Evolutionary conservation across 1,140 invertebrate genomes (phyloP), one percentile per base, ranked within the genome.

Genomic region (Cherax quadricarinatus): DNA sequence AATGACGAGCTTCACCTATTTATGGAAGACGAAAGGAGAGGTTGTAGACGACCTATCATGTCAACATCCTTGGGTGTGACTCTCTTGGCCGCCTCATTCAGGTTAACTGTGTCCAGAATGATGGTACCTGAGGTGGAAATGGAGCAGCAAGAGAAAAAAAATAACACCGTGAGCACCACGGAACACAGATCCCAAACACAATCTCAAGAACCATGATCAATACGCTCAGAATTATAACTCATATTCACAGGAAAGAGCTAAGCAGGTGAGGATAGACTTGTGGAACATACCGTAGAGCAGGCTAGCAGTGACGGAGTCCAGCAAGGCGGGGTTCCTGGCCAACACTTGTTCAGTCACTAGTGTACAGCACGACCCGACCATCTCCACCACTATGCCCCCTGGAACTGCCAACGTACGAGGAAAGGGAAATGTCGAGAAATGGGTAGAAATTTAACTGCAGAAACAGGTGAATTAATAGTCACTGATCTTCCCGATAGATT

Each of bases 321-420:
- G 92, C 75, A 85, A 95, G 93, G 30, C 93, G 86, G 30, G 94
- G 91, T 86, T 88, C 89, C 92, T 91, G 85, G 86, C 94, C 21
- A 97, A 88, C n/a, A 97, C 94, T 93, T 96, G 95, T 89, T 95
- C 95, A 80, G 96, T 96, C 6, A 97, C 94, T 53, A 98, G 94
- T 2, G 97, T 97, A 70, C 96, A 95, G 95, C 97, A 98, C 12
- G 97, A 98, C 24, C 97, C 97, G 30, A 97, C 96, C 51, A 95
- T 94, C 94, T 96, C 95, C 66, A 97, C 96, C 10, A 94, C 94
- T 16, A 95, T 93, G 49, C 95, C 93, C 66, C 94, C 93, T 48
- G 75, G 4, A 75, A 70, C 80, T 49, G 78, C 24, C 41, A 79
- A 41, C 30, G 30, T 41, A 41, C 75, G 0, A 79, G 73, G 12